These are phyloP conservation scores for Sakesphorus luctuosus DNA, from an alignment of 2,113 vertebrate genomes.

Conservation along the genomic window DNA sequence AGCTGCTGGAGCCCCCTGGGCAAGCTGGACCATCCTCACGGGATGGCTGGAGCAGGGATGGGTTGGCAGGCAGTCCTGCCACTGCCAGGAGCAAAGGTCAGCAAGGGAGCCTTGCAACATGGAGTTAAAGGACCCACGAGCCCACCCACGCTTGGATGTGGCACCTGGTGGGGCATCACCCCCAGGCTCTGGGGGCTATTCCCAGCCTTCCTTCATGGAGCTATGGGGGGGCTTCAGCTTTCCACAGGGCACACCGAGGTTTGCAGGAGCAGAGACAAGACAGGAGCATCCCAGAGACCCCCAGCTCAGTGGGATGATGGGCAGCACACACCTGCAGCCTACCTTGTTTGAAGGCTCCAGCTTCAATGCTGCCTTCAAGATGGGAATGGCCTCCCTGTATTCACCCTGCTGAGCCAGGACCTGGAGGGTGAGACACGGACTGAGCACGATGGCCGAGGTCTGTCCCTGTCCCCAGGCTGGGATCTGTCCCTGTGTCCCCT, in stretches of 20 bases:
- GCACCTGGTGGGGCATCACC: not conserved
- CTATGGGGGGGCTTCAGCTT: not conserved
- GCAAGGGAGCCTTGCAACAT: accelerated
- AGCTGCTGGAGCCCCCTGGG: not conserved
- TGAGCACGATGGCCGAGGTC: not conserved
- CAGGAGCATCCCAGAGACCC: accelerated
- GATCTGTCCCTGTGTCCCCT: not conserved
- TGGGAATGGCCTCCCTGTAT: conserved; percentile 89
- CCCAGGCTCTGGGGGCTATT: not conserved
- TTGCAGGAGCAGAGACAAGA: accelerated
- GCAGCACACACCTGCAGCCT: not conserved
- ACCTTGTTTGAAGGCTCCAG: conserved; percentile 98
- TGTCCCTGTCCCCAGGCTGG: not conserved
- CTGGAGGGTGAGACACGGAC: conserved; percentile 18
- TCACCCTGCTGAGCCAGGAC: conserved; percentile 92
- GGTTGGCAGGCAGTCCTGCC: not conserved
- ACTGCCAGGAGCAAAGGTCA: not conserved
- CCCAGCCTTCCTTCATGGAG: not conserved
- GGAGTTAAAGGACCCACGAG: not conserved
- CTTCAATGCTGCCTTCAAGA: conserved; percentile 88
- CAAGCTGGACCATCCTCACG: accelerated
- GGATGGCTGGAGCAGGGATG: not conserved
- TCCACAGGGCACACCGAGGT: accelerated
- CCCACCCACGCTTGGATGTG: not conserved
- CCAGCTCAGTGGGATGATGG: accelerated